phyloP scores from a whole-genome alignment of 30 jellyfish, hydroid and myxozoan genomes.

The Rhopilema esculentum region DNA sequence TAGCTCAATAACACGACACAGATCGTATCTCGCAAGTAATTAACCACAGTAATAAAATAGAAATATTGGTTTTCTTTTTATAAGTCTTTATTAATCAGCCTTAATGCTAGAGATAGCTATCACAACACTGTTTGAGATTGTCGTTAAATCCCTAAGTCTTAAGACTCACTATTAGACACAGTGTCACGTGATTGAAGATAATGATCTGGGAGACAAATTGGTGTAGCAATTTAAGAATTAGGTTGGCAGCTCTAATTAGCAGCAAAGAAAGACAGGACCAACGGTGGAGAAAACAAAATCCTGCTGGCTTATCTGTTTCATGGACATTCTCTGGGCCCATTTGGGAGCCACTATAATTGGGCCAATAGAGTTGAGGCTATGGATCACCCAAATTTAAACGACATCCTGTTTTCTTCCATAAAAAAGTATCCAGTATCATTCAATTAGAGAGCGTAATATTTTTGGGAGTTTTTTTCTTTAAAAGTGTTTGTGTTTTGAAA shows the following conservation, averaged over 20 bases:
- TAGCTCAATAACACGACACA: not conserved
- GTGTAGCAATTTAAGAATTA: not conserved
- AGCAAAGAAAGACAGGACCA: not conserved
- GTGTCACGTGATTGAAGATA: not conserved
- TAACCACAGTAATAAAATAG: slow-evolving; percentile 28
- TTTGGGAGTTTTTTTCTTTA: too few species aligned
- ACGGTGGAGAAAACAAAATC: not conserved
- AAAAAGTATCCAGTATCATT: too few species aligned
- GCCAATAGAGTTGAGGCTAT: too few species aligned
- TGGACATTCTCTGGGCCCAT: not conserved
- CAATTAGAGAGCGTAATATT: too few species aligned
- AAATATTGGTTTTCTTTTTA: not conserved
- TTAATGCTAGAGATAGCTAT: not conserved
- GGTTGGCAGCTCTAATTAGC: not conserved
- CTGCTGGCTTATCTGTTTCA: not conserved
- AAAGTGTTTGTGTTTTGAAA: too few species aligned
- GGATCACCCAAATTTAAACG: too few species aligned
- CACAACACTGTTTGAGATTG: not conserved
- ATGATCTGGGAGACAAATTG: not conserved
- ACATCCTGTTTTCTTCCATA: too few species aligned
- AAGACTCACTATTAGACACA: not conserved
- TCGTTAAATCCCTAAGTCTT: not conserved
- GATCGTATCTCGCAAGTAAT: slow-evolving; percentile 12
- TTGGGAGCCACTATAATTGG: too few species aligned
- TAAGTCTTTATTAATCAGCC: slow-evolving; percentile 6